Base-by-base conservation (phyloP, 2,113 vertebrate species). In the Cynocephalus volans region DNA sequence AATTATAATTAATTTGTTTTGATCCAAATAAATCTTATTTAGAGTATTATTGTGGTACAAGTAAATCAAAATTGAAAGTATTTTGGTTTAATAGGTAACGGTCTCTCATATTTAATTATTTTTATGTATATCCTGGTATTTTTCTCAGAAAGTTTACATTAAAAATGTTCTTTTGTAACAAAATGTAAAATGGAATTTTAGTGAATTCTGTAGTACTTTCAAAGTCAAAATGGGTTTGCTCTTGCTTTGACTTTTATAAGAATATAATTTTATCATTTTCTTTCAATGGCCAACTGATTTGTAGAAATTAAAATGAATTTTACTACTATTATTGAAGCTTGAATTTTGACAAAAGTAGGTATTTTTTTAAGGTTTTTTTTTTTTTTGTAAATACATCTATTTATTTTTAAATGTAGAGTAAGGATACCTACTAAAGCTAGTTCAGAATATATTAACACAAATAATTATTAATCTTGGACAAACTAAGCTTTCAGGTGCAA, bases 391-490 rank as follows among this genome's bases (percentile, higher is more conserved):
- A 52, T 89, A 48, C 75, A 24, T 65, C 21, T 58, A 36, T 80
- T 67, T 70, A 88, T 95, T 92, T 97, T 81, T 88, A 98, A 97
- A 97, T 96, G 93, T 90, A 88, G 97, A 95, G 0, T 73, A 91
- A 69, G 96, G 90, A 95, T 97, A 94, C 97, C 92, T 98, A 77
- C 94, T 85, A 95, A 95, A 98, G 19, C 73, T 72, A 0, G 67
- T 77, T 97, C 96, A 96, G 76, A 69, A n/a, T 97, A 97, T n/a
- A 81, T 94, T 94, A 77, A 56, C 86, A 92, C 97, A 89, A 97
- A 93, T 97, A 97, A 97, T 98, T 96, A 97, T 97, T 96, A 84
- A 95, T 91, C 64, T 93, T 96, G 36, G 4, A 90, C 75, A 69
- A 94, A 95, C 70, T 97, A 52, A 97, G 52, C 73, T 98, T 98